Conservation (phyloP, 2,113 vertebrate species). For the Tragelaphus imberbis region DNA sequence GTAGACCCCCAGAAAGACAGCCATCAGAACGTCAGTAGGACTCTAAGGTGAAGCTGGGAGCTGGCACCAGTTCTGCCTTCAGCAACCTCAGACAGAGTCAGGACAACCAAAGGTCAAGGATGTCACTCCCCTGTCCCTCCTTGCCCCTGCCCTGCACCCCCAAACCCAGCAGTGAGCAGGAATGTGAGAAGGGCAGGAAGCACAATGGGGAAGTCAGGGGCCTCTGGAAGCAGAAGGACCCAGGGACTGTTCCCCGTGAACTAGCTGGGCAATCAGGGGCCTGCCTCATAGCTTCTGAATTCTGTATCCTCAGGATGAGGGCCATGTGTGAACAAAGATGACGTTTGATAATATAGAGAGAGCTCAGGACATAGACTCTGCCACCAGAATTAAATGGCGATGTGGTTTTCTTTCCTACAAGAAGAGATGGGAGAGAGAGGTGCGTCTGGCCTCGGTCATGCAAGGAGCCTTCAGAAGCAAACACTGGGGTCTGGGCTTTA, state of each 20-base stretch:
- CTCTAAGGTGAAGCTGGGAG: neutral
- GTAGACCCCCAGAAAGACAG: neutral
- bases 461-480: neutral
- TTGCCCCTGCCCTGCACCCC: neutral
- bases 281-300: no score
- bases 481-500: neutral
- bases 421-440: neutral
- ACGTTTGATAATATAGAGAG: neutral
- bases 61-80: neutral
- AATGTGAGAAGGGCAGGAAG: neutral
- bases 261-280: neutral
- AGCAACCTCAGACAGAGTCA: neutral
- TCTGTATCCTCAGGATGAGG: neutral
- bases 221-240: neutral
- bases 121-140: neutral
- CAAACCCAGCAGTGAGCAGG: neutral
- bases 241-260: accelerated
- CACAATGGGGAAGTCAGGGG: neutral
- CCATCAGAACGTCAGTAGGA: neutral
- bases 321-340: neutral
- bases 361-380: neutral
- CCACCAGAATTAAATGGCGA: neutral
- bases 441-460: neutral
- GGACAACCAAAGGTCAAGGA: neutral
- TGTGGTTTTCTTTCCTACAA: neutral